Evolutionary conservation across 2,113 vertebrate genomes (phyloP), one percentile per base, ranked within the genome.

Genomic region (Todiramphus chloris): DNA sequence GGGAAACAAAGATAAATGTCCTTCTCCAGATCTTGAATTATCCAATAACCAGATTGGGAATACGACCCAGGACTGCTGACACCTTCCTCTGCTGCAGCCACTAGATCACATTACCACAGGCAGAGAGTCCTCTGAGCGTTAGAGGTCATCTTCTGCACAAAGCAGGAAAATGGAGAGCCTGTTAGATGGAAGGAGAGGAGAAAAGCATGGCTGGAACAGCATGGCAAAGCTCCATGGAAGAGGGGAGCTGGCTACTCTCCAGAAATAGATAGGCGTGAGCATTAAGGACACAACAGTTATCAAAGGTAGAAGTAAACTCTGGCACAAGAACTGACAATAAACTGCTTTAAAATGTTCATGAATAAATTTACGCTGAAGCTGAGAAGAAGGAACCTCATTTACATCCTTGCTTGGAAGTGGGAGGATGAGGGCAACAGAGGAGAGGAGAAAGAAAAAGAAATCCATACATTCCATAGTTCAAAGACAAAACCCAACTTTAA

Each of bases 51-150:
- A 0, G 62, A 85, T 23, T 1, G 2, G 76, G 83, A 94, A 93
- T 68, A 84, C 0, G 1, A 86, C 28, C 60, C 92, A 84, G 51
- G 60, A 94, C 50, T 92, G 90, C 90, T 93, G 93, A 92, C 85
- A 88, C 68, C 81, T 67, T 90, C 55, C 92, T 58, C 68, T 90
- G 79, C 88, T 83, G 90, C 95, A 92, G 68, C 58, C 92, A 78
- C 76, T 41, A 69, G 90, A 93, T 96, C 95, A 92, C 69, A 76
- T 90, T 94, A 91, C 80, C 66, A 64, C 33, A 62, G 79, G 33
- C 46, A 1, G 60, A 77, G 63, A 92, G 80, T 92, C 69, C 77
- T 82, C 70, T 53, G n/a, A 83, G 66, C 3, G 0, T n/a, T 95
- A 87, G 80, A 96, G 95, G 96, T 94, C 95, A 97, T 69, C 70